These are phyloP conservation scores for Monopterus albus DNA, from an alignment of 2,113 vertebrate species.

Conservation along the genomic window DNA sequence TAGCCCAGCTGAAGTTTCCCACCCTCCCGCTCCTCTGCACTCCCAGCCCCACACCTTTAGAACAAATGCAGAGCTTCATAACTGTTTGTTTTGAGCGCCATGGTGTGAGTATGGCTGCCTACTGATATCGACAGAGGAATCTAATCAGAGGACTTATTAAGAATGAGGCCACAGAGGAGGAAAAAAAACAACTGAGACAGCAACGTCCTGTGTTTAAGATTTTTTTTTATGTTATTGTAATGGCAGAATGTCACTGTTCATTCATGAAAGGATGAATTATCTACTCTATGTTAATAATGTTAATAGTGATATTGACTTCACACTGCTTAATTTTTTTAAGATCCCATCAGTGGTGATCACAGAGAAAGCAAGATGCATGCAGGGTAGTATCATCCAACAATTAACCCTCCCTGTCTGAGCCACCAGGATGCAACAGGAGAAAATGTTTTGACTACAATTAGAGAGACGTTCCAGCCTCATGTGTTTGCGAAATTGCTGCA, in stretches of 20 bases:
- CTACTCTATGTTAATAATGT: background rate
- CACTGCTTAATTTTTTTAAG: background rate
- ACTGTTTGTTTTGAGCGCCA: conserved; percentile 76
- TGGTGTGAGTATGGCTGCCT: conserved; percentile 74
- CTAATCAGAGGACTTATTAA: conserved; percentile 76
- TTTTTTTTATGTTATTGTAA: conserved; percentile 23
- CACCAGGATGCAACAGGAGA: background rate
- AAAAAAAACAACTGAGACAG: conserved; percentile 68
- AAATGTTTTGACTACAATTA: conserved; percentile 32
- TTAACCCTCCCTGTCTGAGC: background rate
- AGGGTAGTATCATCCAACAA: background rate
- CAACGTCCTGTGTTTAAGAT: conserved; percentile 28
- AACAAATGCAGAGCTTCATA: conserved; percentile 75
- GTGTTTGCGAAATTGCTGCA: conserved; percentile 31
- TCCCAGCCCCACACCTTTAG: conserved; percentile 65
- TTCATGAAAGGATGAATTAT: conserved; percentile 2
- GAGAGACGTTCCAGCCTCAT: conserved; percentile 1
- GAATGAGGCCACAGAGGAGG: conserved; percentile 54
- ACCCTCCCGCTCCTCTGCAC: conserved; percentile 63
- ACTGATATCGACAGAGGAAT: conserved; percentile 69
- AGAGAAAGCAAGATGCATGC: background rate
- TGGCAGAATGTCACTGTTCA: conserved; percentile 14
- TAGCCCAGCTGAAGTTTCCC: conserved; percentile 71
- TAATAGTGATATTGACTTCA: background rate
- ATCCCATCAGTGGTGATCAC: background rate